Base-by-base conservation (phyloP, 1,140 invertebrate species). In the Euglossa dilemma region DNA sequence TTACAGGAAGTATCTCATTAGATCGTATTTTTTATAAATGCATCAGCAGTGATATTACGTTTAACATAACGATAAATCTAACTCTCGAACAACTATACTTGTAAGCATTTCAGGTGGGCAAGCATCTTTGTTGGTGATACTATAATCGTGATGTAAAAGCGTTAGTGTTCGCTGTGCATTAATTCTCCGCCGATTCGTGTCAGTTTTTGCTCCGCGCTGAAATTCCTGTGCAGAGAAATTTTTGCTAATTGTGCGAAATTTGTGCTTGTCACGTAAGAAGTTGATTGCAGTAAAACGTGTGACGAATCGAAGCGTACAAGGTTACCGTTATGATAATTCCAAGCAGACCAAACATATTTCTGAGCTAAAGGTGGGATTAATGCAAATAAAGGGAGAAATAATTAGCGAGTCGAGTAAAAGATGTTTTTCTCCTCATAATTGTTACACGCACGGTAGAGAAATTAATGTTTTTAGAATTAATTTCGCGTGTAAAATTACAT, bases 91-190 rank as follows among this genome's bases (percentile, higher is more conserved):
- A 59, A 57, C 25, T 12, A 43, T 18, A 14, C 25, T 57, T 1
- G 16, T 20, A 76, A 67, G 72, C 73, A 23, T 69, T 82, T 76
- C 11, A n/a, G n/a, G 73, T 69, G 80, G 5, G 25, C 57, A 76
- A 82, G 63, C 80, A 67, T n/a, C 25, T 80, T 5, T 50, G 8
- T 11, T 16, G 20, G 71, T 56, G 59, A 54, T 63, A 50, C 23
- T 23, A 52, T 54, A 64, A 76, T 63, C 25, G 20, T 63, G 16
- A 52, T 20, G 36, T 54, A 25, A 74, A 78, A 80, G 70, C 78
- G 6, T 64, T 6, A 8, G 67, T 61, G 78, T 63, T 59, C 18
- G 54, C 72, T 63, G 72, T 82, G 80, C 72, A 36, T 28, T 36
- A 76, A 14, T 18, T n/a, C 57, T 50, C 20, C 1, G 11, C 50